A percentile compares a stretch with the other conserved stretches of the same genome.
phyloP scores from a whole-genome alignment of 2,888 invertebrate species.

The Pachydiplax longipennis region DNA sequence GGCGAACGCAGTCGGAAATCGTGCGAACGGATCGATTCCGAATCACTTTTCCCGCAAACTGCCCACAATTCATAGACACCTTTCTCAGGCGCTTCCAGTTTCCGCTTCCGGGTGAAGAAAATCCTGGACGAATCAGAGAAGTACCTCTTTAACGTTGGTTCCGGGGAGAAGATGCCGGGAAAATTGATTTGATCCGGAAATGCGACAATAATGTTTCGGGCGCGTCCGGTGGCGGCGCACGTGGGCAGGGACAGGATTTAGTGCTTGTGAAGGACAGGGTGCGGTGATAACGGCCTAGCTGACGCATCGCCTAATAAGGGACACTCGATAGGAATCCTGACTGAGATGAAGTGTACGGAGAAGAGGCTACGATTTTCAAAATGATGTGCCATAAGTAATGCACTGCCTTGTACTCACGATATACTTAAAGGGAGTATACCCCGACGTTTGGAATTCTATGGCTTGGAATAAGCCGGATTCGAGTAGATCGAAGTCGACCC shows the following conservation, averaged over 20 bases:
- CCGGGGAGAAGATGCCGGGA: not conserved
- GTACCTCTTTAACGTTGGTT: not conserved
- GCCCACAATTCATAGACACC: not conserved
- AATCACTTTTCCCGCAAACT: not conserved
- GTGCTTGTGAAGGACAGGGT: too few relatives aligned
- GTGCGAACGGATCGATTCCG: not conserved
- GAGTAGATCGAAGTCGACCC: too few relatives aligned
- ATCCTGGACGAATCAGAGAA: not conserved
- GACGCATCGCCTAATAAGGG: not conserved
- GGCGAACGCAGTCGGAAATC: too few relatives aligned
- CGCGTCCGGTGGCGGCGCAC: not conserved
- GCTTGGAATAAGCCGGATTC: too few relatives aligned
- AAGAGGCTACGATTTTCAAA: not conserved
- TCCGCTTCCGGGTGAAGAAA: not conserved
- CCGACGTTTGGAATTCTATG: too few relatives aligned
- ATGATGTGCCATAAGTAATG: not conserved
- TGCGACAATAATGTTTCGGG: not conserved
- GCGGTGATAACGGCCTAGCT: too few relatives aligned
- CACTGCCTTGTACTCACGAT: too few relatives aligned
- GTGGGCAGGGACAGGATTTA: too few relatives aligned
- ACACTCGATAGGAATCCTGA: not conserved
- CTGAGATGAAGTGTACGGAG: not conserved
- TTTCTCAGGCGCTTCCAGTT: not conserved
- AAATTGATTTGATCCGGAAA: not conserved
- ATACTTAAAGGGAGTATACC: too few relatives aligned